Conservation (phyloP, 2,888 invertebrate species). For the Hirtodrosophila histrioides region DNA sequence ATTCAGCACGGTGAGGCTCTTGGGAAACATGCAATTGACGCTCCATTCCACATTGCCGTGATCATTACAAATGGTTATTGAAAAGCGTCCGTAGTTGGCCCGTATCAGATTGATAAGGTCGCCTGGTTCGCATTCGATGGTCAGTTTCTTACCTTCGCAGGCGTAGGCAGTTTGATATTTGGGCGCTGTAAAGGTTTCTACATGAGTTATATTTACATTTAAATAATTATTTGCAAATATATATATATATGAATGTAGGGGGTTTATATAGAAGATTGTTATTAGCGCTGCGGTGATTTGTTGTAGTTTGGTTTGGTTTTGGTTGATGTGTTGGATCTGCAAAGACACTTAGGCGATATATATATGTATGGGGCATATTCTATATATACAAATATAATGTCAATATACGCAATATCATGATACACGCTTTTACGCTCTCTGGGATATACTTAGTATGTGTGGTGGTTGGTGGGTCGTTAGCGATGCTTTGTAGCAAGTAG, state of each 20-base stretch:
- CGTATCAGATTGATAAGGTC: constrained; percentile 95
- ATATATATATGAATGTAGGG: constrained; percentile 23
- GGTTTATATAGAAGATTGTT: constrained; percentile 33
- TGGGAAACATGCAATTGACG: constrained; percentile 96
- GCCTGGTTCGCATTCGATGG: constrained; percentile 94
- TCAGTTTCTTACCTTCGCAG: constrained; percentile 95
- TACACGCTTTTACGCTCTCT: constrained; percentile 64
- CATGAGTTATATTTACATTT: constrained; percentile 32
- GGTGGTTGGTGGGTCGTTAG: constrained; percentile 40
- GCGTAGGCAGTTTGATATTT: constrained; percentile 96
- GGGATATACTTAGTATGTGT: constrained; percentile 75
- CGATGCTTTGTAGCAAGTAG: constrained; percentile 72
- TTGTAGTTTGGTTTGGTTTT: constrained; percentile 82
- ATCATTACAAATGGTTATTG: constrained; percentile 97
- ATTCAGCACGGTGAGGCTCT: constrained; percentile 93
- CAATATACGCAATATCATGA: constrained; percentile 33
- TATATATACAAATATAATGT: constrained; percentile 42
- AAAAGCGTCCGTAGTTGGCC: constrained; percentile 97
- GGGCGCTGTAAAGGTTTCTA: constrained; percentile 84
- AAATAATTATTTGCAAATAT: constrained; percentile 1
- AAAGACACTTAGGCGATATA: constrained; percentile 73
- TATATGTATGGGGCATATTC: constrained; percentile 34
- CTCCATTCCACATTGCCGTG: constrained; percentile 98
- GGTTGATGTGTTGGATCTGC: constrained; percentile 64
- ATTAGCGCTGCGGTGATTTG: constrained; percentile 74